phyloP scores from a whole-genome alignment of 2,113 vertebrate genomes.

The Cyprinodon variegatus region DNA sequence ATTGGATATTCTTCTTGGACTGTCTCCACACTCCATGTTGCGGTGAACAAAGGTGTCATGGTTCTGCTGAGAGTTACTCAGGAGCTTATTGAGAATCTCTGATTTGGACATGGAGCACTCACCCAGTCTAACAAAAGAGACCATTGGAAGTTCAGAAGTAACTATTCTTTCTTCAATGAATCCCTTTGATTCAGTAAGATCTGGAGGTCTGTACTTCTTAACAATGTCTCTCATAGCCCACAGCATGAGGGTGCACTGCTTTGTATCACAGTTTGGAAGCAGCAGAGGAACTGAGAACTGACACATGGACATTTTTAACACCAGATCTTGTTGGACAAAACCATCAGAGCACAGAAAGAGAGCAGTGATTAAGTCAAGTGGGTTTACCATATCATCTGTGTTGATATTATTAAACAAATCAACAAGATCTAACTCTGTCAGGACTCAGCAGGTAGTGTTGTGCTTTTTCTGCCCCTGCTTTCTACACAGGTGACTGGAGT shows the following conservation, averaged over 20 bases:
- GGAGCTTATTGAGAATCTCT: slow-evolving; percentile 74
- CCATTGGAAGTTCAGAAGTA: slow-evolving; percentile 58
- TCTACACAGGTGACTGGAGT: too few species aligned
- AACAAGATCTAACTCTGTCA: background rate
- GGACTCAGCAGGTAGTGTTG: too few species aligned
- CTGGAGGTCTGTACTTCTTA: slow-evolving; percentile 61
- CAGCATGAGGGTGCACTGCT: slow-evolving; percentile 74
- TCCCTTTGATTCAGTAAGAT: slow-evolving; percentile 32
- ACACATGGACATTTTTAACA: slow-evolving; percentile 81
- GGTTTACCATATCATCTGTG: slow-evolving; percentile 48
- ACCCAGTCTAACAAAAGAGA: slow-evolving; percentile 83
- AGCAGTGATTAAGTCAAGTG: slow-evolving; percentile 80
- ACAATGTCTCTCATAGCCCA: slow-evolving; percentile 78
- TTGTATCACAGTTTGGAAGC: slow-evolving; percentile 71
- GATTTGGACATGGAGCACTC: slow-evolving; percentile 82
- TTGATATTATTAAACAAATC: background rate
- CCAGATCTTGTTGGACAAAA: slow-evolving; percentile 76
- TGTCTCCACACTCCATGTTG: slow-evolving; percentile 61
- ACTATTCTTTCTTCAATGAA: slow-evolving; percentile 71
- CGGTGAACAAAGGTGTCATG: slow-evolving; percentile 76
- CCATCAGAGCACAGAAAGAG: slow-evolving; percentile 79
- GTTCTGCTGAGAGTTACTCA: slow-evolving; percentile 73
- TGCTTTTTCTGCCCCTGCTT: too few species aligned
- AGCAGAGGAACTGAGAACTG: slow-evolving; percentile 83
- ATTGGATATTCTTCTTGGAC: slow-evolving; percentile 73